Evolutionary conservation across 2,888 invertebrate genomes (phyloP), one percentile per base, ranked within the genome.

Genomic region (Gortyna flavago): DNA sequence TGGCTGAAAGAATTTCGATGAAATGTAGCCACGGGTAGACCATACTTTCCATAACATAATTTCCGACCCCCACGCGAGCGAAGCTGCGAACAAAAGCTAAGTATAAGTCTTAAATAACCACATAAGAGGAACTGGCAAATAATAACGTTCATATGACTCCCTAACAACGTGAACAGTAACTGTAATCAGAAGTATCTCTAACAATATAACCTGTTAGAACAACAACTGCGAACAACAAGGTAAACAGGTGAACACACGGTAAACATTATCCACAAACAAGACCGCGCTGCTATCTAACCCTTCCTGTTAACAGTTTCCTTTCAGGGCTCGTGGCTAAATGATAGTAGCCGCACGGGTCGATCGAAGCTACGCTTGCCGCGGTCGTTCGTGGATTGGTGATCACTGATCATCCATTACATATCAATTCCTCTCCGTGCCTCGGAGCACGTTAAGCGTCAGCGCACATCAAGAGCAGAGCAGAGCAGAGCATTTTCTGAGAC

Each of bases 241-340:
- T 71, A 80, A 72, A 85, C 70, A 71, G 71, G 61, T 74, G 64
- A 64, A 62, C 69, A 80, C 65, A 81, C 61, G 41, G 75, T 68
- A 73, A 88, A 86, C 70, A 85, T 81, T 84, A 83, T 77, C 79
- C 77, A 64, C 74, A 84, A 87, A 88, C 85, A 86, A 89, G 83
- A 81, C 80, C 81, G 69, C 21, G 18, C 18, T 80, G 75, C 80
- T 91, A 92, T 91, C 91, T 89, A 84, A 65, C 59, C 71, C 83
- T 89, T 91, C 92, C 92, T 79, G 77, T 59, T 71, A 69, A 79
- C 81, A 90, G 89, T 81, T 90, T 91, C 92, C 91, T 89, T 59
- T 81, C 64, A 74, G n/a, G 68, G 41, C 41, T 6, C 6, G 9
- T 41, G 29, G 25, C 16, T 68, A 13, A 0, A 16, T 35, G 5